phyloP scores from a whole-genome alignment of 2,113 vertebrate genomes.

The Rostratula benghalensis region DNA sequence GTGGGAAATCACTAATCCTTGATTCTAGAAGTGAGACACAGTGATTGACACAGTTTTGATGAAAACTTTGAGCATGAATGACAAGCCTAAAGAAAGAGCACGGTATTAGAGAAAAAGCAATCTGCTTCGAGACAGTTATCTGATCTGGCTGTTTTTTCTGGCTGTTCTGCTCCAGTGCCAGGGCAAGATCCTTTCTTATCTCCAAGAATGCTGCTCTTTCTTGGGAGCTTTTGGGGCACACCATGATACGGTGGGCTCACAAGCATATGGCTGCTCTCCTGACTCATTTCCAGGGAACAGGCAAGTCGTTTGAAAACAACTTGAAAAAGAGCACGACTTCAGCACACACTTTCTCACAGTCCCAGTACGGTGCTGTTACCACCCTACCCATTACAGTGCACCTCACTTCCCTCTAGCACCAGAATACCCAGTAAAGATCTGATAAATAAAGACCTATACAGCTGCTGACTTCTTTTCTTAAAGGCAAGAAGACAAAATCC shows the following conservation, averaged over 20 bases:
- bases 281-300: background rate
- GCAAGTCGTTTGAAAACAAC: background rate
- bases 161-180: conserved; percentile 47
- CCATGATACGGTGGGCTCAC: background rate
- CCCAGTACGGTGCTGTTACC: background rate
- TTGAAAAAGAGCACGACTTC: background rate
- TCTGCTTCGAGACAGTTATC: conserved; percentile 68
- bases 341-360: background rate
- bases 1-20: background rate
- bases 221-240: background rate
- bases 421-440: background rate
- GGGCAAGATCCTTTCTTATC: conserved; percentile 27
- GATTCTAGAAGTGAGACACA: background rate
- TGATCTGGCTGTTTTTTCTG: conserved; percentile 52
- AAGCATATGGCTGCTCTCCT: background rate
- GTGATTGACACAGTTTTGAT: conserved; percentile 57
- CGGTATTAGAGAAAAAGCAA: conserved; percentile 58
- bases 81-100: conserved; percentile 65
- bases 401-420: background rate
- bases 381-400: background rate
- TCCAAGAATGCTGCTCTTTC: conserved; percentile 54
- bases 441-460: background rate
- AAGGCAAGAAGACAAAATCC: background rate
- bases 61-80: conserved; percentile 58
- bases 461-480: background rate